Evolutionary conservation across 2,113 vertebrate species (phyloP).

Genomic region (Microcebus griseorufus): DNA sequence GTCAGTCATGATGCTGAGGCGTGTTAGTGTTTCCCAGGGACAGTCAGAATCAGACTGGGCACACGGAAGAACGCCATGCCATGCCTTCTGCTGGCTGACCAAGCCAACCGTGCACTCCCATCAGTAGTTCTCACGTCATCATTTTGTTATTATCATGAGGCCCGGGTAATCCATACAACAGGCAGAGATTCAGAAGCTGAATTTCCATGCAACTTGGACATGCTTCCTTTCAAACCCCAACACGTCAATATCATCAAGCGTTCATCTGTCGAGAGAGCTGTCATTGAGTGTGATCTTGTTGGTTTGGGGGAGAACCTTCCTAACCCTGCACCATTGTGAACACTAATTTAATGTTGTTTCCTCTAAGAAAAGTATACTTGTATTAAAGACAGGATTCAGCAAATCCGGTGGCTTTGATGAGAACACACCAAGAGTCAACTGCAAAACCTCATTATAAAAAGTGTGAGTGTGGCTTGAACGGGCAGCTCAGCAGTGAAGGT

Average conservation of each 20-base stretch:
- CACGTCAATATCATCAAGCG: accelerated
- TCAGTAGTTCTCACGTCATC: background rate
- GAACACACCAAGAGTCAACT: background rate
- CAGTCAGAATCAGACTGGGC: background rate
- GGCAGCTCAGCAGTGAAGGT: background rate
- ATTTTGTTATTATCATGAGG: background rate
- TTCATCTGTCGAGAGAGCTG: background rate
- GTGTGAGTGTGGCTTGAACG: background rate
- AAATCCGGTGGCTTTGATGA: background rate
- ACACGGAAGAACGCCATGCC: background rate
- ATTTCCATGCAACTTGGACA: background rate
- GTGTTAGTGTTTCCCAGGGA: background rate
- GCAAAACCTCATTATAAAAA: background rate
- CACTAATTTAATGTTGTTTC: background rate
- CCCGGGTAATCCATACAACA: background rate
- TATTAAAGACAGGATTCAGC: background rate
- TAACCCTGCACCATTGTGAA: background rate
- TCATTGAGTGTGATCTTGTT: background rate
- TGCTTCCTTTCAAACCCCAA: background rate
- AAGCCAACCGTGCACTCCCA: background rate
- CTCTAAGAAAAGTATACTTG: background rate
- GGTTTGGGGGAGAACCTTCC: background rate
- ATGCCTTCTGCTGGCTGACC: background rate
- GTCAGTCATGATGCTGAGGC: background rate
- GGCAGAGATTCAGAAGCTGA: background rate